Percentiles rank a stretch among this genome's conserved stretches.
Evolutionary conservation across 2,797 vertebrate genomes (phyloP).

Genomic region (Myotis daubentonii): DNA sequence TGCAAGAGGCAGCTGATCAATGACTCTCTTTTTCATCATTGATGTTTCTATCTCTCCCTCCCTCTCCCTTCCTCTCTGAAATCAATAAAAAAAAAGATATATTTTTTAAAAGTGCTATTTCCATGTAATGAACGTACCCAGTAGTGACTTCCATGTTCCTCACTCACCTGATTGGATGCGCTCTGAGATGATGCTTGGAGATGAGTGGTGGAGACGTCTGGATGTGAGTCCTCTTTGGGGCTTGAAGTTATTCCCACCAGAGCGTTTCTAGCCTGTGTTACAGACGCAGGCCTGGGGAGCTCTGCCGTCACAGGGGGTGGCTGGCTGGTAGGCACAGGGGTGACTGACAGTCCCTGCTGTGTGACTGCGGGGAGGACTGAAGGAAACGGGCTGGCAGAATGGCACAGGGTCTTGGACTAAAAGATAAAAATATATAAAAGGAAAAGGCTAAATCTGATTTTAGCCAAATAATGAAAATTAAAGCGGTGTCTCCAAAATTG

Average conservation of each 20-base stretch:
- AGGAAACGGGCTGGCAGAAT: neutral
- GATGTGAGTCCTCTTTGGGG: neutral
- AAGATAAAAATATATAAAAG: conserved; percentile 9
- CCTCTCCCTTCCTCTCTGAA: too few relatives aligned
- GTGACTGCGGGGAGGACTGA: neutral
- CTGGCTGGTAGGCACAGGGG: neutral
- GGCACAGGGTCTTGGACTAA: conserved; percentile 13
- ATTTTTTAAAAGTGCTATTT: neutral
- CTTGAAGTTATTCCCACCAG: neutral
- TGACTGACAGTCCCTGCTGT: rapidly evolving
- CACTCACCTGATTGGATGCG: neutral
- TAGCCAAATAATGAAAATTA: neutral
- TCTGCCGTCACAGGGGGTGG: neutral
- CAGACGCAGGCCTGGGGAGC: neutral
- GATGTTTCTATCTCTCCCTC: too few relatives aligned
- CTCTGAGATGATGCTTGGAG: neutral
- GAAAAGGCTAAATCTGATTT: neutral
- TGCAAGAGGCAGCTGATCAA: too few relatives aligned
- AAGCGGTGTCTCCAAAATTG: neutral
- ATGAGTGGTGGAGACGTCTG: neutral
- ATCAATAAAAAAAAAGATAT: too few relatives aligned
- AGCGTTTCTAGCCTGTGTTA: neutral
- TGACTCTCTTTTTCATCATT: too few relatives aligned
- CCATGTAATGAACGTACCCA: neutral
- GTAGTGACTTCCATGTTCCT: neutral